Percentiles rank a stretch among this genome's conserved stretches.
Evolutionary conservation across 2,888 invertebrate genomes (phyloP).

Genomic region (Cryptophagus acutangulus): DNA sequence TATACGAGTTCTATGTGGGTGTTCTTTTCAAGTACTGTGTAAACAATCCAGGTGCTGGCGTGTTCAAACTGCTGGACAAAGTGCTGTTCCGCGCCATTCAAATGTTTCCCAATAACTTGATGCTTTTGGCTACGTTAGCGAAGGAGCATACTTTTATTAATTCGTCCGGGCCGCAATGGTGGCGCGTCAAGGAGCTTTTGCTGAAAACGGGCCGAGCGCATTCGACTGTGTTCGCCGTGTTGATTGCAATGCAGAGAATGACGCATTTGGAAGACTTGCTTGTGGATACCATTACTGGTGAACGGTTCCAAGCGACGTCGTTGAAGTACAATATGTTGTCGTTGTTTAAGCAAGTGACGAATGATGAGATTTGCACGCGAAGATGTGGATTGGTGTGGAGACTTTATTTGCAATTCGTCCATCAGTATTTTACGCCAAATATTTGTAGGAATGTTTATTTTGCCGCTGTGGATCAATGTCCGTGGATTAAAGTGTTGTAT

Average conservation of each 20-base stretch:
- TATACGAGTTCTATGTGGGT: constrained; percentile 47
- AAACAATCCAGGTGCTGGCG: constrained; percentile 39
- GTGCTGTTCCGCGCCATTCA: constrained; percentile 45
- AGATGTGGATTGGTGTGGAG: constrained; percentile 59
- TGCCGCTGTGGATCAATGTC: constrained; percentile 58
- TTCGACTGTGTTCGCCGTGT: constrained; percentile 48
- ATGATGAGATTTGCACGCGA: constrained; percentile 43
- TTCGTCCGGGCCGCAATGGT: constrained; percentile 49
- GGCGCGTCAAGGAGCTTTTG: constrained; percentile 51
- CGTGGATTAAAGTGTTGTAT: constrained; percentile 61
- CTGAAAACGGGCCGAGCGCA: constrained; percentile 47
- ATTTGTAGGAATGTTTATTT: constrained; percentile 49
- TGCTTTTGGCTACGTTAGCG: constrained; percentile 51
- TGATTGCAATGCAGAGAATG: constrained; percentile 44
- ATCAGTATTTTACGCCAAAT: constrained; percentile 44
- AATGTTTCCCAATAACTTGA: constrained; percentile 57
- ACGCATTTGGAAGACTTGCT: constrained; percentile 35
- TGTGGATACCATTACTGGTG: constrained; percentile 40
- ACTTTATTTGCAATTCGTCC: constrained; percentile 57
- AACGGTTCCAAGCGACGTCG: constrained; percentile 29
- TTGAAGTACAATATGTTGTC: constrained; percentile 42
- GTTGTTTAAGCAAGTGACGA: constrained; percentile 42
- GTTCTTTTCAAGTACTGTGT: constrained; percentile 41
- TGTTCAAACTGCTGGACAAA: constrained; percentile 45
- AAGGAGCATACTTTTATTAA: constrained; percentile 45